phyloP scores from a whole-genome alignment of 2,797 vertebrate species.

The Petrocephalus sullivani region DNA sequence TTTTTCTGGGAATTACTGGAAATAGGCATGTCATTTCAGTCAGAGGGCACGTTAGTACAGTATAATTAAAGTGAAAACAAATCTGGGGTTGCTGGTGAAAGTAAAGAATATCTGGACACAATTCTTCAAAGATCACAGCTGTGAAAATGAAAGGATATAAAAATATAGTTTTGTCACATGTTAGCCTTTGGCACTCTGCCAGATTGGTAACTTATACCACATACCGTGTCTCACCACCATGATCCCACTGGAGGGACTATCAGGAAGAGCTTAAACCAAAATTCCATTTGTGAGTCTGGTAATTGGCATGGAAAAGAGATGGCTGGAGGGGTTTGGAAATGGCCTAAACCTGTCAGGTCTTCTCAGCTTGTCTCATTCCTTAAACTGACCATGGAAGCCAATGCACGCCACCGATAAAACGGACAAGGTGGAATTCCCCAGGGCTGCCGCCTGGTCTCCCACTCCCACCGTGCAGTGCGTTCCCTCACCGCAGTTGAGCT shows the following conservation, averaged over 20 bases:
- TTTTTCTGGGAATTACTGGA: neutral
- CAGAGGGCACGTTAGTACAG: neutral
- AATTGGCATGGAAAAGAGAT: neutral
- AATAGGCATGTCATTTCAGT: neutral
- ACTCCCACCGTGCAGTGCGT: neutral
- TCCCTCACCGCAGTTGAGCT: constrained; percentile 88
- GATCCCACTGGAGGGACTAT: neutral
- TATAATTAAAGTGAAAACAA: neutral
- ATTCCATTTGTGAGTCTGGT: neutral
- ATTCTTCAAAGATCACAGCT: neutral
- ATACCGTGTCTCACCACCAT: neutral
- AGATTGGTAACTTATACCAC: neutral
- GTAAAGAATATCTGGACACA: neutral
- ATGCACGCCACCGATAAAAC: neutral
- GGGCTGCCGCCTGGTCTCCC: neutral
- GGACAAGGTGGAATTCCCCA: no score
- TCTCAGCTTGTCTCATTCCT: neutral
- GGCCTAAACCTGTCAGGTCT: neutral
- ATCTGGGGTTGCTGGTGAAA: neutral
- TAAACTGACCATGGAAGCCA: neutral
- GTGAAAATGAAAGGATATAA: neutral
- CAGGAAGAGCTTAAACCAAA: neutral
- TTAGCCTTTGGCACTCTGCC: neutral
- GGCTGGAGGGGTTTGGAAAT: neutral
- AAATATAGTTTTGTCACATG: neutral